A percentile compares a stretch with the other conserved stretches of the same genome.
phyloP scores from a whole-genome alignment of 2,797 vertebrate genomes.

The Cirrhinus molitorella region DNA sequence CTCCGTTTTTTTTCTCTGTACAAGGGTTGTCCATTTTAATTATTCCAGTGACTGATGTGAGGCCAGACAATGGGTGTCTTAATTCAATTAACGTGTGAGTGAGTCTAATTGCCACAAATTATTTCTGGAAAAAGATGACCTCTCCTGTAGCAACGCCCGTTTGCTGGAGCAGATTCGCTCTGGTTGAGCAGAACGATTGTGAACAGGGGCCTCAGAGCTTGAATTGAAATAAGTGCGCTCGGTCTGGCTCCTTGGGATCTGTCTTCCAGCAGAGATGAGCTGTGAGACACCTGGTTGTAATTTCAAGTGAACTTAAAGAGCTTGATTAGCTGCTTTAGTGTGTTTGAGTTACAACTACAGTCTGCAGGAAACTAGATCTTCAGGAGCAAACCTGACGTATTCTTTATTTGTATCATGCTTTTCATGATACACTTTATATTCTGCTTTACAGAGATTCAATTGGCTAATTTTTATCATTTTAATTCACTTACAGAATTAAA shows the following conservation, averaged over 20 bases:
- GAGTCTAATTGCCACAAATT: conserved; percentile 32
- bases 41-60: conserved; percentile 63
- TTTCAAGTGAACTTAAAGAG: not conserved
- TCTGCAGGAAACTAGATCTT: not conserved
- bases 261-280: not conserved
- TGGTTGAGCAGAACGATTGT: not conserved
- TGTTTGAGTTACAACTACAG: not conserved
- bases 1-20: conserved; percentile 56
- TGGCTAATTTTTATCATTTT: not conserved
- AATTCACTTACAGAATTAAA: too few relatives aligned
- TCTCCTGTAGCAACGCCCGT: not conserved
- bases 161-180: not conserved
- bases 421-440: not conserved
- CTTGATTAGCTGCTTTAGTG: not conserved
- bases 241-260: not conserved
- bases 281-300: not conserved
- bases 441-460: not conserved
- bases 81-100: conserved; percentile 55
- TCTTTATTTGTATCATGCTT: not conserved
- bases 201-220: not conserved
- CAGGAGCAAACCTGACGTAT: not conserved
- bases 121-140: conserved; percentile 41
- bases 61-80: conserved; percentile 58
- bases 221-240: not conserved
- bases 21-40: conserved; percentile 56